These are phyloP conservation scores for Phrynocephalus forsythii DNA, from an alignment of 2,797 vertebrate species.

Conservation along the genomic window DNA sequence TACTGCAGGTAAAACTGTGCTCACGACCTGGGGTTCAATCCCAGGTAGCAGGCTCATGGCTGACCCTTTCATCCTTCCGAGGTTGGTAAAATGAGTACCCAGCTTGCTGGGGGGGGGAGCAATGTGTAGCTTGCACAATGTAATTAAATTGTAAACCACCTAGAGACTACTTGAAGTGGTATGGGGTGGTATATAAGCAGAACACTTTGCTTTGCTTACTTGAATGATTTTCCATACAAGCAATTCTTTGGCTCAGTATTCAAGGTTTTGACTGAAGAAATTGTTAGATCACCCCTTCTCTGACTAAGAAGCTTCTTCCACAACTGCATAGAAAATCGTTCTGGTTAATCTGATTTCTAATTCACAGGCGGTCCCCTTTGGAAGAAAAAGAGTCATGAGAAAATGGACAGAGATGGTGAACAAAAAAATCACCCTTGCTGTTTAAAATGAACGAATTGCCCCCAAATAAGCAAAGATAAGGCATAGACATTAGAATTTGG, in stretches of 20 bases:
- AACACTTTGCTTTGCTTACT: no score
- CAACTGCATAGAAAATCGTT: neutral
- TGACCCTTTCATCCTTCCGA: no score
- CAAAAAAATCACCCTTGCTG: neutral
- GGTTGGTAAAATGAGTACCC: no score
- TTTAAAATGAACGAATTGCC: neutral
- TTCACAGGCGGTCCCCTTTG: neutral
- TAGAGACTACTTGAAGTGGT: no score
- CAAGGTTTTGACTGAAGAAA: neutral
- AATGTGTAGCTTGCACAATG: no score
- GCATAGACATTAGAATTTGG: neutral
- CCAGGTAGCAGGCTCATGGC: no score
- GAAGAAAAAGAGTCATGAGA: neutral
- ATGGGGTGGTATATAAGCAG: no score
- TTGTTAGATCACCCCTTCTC: neutral
- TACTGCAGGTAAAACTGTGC: no score
- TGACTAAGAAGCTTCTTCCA: neutral
- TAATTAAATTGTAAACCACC: no score
- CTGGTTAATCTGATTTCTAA: neutral
- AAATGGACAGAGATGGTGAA: neutral
- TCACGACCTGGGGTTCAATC: no score
- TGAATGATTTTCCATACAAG: neutral
- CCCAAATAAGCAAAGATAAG: neutral
- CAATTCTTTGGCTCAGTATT: neutral
- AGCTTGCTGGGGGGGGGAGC: no score